Conservation (phyloP, 2,113 vertebrate genomes). For the Petroica traversi region DNA sequence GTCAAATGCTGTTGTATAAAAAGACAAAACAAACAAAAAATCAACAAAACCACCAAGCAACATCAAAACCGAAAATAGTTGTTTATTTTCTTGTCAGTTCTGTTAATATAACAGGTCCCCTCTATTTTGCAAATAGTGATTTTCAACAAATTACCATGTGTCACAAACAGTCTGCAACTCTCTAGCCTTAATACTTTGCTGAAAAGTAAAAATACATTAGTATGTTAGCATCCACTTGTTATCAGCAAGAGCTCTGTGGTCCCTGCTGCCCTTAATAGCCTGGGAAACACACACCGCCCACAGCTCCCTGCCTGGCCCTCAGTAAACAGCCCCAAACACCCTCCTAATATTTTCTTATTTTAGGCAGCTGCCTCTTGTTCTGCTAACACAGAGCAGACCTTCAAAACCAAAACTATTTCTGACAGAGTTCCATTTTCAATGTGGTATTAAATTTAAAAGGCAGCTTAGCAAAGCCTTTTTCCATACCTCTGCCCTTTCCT, state of each 20-base stretch:
- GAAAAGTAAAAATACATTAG: slow-evolving; percentile 35
- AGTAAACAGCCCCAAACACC: slow-evolving; percentile 2
- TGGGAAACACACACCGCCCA: background rate
- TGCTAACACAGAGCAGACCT: slow-evolving; percentile 1
- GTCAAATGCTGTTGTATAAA: background rate
- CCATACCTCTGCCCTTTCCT: background rate
- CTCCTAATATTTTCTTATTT: background rate
- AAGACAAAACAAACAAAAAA: background rate
- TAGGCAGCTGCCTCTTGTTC: slow-evolving; percentile 14
- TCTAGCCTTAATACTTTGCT: slow-evolving; percentile 43
- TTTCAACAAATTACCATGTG: slow-evolving; percentile 68
- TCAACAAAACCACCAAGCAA: background rate
- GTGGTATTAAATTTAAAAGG: background rate
- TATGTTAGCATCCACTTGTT: background rate
- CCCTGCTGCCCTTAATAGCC: slow-evolving; percentile 12
- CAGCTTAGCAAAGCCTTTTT: background rate
- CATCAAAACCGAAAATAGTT: background rate
- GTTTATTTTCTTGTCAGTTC: slow-evolving; percentile 66
- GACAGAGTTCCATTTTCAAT: background rate
- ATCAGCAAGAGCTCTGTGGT: background rate
- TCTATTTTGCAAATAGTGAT: slow-evolving; percentile 69
- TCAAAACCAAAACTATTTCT: slow-evolving; percentile 30
- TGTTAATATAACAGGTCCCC: slow-evolving; percentile 63
- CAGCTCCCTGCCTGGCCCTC: background rate
- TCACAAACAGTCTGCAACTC: slow-evolving; percentile 51